Evolutionary conservation across 2,888 invertebrate genomes (phyloP).

Genomic region (Sarcophaga rosellei): DNA sequence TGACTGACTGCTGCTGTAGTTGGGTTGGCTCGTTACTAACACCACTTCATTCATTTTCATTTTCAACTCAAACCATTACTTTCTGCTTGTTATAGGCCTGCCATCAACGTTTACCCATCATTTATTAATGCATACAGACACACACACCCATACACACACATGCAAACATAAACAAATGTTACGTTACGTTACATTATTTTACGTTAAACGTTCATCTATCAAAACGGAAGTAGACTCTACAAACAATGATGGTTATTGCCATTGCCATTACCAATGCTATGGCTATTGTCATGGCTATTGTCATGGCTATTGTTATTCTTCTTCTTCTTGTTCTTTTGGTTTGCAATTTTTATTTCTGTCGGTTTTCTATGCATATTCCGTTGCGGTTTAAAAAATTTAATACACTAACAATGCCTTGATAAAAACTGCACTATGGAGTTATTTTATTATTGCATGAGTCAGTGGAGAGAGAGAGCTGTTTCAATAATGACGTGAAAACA

Average conservation of each 20-base stretch:
- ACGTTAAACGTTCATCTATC: conserved; percentile 45
- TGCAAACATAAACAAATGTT: background rate
- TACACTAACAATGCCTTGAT: conserved; percentile 43
- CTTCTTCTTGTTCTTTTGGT: conserved; percentile 63
- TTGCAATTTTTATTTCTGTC: conserved; percentile 47
- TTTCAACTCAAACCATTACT: background rate
- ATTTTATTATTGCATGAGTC: background rate
- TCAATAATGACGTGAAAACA: background rate
- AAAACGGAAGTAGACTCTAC: conserved; percentile 67
- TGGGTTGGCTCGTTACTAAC: background rate
- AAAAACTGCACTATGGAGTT: conserved; percentile 3
- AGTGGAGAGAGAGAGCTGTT: background rate
- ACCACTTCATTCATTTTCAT: no score
- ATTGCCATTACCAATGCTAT: conserved; percentile 20
- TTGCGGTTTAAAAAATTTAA: conserved; percentile 69
- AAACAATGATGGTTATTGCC: conserved; percentile 68
- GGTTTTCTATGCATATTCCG: conserved; percentile 68
- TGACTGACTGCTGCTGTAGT: no score
- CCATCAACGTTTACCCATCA: conserved; percentile 12
- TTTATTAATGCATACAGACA: background rate
- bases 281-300: no score
- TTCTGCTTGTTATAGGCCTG: background rate
- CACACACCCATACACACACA: background rate
- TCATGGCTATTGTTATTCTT: background rate
- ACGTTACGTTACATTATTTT: background rate